These are phyloP conservation scores for Spinibarbus caldwelli DNA, from an alignment of 2,797 vertebrate genomes.

Conservation along the genomic window DNA sequence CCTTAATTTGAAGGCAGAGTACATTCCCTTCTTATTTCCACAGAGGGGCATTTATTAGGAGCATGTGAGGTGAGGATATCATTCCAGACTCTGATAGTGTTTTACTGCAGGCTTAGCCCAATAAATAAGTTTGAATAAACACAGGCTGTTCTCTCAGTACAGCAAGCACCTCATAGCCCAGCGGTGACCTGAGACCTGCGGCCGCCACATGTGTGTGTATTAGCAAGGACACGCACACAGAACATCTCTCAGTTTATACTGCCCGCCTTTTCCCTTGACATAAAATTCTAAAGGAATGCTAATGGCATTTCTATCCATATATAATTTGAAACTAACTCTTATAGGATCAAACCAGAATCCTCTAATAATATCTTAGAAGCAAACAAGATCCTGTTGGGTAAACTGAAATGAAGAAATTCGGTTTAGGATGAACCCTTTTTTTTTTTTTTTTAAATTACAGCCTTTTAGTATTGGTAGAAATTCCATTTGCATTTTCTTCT, in stretches of 20 bases:
- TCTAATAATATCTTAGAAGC: not conserved
- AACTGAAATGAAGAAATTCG: not conserved
- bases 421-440: not conserved
- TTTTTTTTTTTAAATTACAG: too few species aligned
- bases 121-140: slow-evolving; percentile 79
- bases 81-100: slow-evolving; percentile 70
- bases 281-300: not conserved
- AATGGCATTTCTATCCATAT: not conserved
- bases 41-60: slow-evolving; percentile 82
- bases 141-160: slow-evolving; percentile 30
- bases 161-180: slow-evolving; percentile 26
- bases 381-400: not conserved
- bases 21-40: slow-evolving; percentile 25
- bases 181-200: slow-evolving; percentile 3
- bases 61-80: slow-evolving; percentile 61
- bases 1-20: slow-evolving; percentile 11
- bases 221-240: not conserved
- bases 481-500: not conserved
- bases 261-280: not conserved
- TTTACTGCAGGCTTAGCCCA: slow-evolving; percentile 85
- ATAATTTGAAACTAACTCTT: not conserved
- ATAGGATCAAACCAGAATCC: slow-evolving; percentile 4
- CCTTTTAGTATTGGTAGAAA: not conserved
- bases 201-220: not conserved
- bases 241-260: not conserved